Percentiles rank a stretch among this genome's conserved stretches.
phyloP scores from a whole-genome alignment of 2,888 invertebrate species.

The Drosophila fulvimacula region DNA sequence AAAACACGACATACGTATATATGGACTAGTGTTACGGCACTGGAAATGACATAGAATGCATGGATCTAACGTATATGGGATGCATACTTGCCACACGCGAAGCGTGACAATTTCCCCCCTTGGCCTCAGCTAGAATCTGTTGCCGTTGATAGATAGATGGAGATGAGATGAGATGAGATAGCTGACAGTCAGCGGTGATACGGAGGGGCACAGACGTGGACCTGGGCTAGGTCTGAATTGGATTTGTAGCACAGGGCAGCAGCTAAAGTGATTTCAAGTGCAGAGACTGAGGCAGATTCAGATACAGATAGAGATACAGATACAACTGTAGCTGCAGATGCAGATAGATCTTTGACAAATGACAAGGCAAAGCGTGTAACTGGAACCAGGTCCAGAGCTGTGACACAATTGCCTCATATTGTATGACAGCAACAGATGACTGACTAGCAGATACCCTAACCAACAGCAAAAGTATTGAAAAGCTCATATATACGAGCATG shows the following conservation, averaged over 20 bases:
- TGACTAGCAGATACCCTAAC: neutral
- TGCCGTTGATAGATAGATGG: slow-evolving; percentile 5
- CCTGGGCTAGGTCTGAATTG: slow-evolving; percentile 8
- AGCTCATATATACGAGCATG: too few relatives aligned
- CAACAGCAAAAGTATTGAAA: too few relatives aligned
- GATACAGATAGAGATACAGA: slow-evolving; percentile 6
- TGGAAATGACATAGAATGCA: slow-evolving; percentile 18
- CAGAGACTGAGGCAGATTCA: slow-evolving; percentile 6
- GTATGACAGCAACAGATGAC: slow-evolving; percentile 50
- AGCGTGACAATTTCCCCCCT: slow-evolving; percentile 56
- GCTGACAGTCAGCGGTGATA: neutral
- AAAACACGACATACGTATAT: slow-evolving; percentile 19
- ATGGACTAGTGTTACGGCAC: slow-evolving; percentile 53
- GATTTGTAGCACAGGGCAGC: slow-evolving; percentile 27
- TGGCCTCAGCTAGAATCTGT: slow-evolving; percentile 9
- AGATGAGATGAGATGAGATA: slow-evolving; percentile 3
- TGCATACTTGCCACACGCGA: slow-evolving; percentile 33
- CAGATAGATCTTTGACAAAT: slow-evolving; percentile 64
- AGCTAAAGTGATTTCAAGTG: slow-evolving; percentile 37
- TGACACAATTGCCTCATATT: slow-evolving; percentile 73
- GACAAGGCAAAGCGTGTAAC: slow-evolving; percentile 58
- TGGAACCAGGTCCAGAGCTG: slow-evolving; percentile 54
- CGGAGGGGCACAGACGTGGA: slow-evolving; percentile 18
- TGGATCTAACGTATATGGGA: slow-evolving; percentile 18
- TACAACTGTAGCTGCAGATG: neutral